Conservation (phyloP, 2,113 vertebrate species). For the Atractosteus spatula region DNA sequence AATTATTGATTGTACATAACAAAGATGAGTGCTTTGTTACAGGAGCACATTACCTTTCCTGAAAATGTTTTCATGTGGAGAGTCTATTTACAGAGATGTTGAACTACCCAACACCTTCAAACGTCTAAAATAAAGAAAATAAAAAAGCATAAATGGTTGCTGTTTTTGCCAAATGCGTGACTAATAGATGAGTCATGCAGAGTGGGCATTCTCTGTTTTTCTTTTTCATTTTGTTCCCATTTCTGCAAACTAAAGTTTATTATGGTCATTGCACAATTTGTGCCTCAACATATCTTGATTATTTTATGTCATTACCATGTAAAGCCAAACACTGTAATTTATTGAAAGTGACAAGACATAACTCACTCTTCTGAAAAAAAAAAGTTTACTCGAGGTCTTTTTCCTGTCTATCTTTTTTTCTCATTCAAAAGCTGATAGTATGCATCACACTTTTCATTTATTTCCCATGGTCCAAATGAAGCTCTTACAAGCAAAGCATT, state of each 20-base stretch:
- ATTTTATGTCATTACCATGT: constrained; percentile 31
- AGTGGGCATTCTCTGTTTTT: not conserved
- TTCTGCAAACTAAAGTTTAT: not conserved
- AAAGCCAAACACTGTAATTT: constrained; percentile 21
- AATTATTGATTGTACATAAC: no score
- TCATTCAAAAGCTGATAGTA: not conserved
- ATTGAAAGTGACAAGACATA: constrained; percentile 21
- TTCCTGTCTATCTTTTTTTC: not conserved
- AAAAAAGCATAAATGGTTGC: not conserved
- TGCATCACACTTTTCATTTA: no score
- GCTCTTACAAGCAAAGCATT: no score
- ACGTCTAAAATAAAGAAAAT: not conserved
- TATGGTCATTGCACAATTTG: constrained; percentile 27
- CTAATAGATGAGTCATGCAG: constrained; percentile 22
- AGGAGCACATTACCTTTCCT: no score
- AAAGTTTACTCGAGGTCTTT: not conserved
- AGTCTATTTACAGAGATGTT: no score
- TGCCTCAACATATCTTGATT: constrained; percentile 17
- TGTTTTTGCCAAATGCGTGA: not conserved
- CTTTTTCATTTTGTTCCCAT: constrained; percentile 1
- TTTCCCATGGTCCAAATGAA: no score
- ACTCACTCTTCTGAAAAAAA: constrained; percentile 20
- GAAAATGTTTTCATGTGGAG: no score
- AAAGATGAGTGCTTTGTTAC: no score
- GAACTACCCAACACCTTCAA: not conserved